Percentiles rank a stretch among this genome's conserved stretches.
These are phyloP conservation scores for Labia minor DNA, from an alignment of 2,888 invertebrate species.

Conservation along the genomic window DNA sequence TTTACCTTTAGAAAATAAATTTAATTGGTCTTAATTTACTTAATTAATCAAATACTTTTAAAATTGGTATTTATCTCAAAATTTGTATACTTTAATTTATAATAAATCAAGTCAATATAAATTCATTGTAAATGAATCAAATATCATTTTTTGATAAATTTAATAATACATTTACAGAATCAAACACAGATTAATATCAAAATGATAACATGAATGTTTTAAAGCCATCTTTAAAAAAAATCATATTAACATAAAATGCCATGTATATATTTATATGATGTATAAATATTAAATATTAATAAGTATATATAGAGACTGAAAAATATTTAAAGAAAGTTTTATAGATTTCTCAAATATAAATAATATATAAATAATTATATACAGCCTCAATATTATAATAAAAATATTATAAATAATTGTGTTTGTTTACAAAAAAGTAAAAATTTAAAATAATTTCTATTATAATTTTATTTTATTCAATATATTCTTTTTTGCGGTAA, in stretches of 20 bases:
- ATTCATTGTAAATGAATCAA: not conserved
- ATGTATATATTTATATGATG: not conserved
- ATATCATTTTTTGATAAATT: not conserved
- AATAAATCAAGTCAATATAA: not conserved
- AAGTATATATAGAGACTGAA: constrained; percentile 3
- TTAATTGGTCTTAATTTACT: too few species aligned
- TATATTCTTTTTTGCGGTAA: not conserved
- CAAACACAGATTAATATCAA: not conserved
- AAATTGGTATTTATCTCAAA: not conserved
- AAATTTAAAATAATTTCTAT: not conserved
- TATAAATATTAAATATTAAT: not conserved
- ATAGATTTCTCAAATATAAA: constrained; percentile 5
- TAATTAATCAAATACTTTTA: too few species aligned
- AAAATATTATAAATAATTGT: not conserved
- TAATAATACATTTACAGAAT: not conserved
- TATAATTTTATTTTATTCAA: not conserved
- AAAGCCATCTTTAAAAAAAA: not conserved
- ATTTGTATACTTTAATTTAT: not conserved
- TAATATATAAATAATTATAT: constrained; percentile 4
- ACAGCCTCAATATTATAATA: not conserved
- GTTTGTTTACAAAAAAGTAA: not conserved
- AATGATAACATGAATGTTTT: not conserved
- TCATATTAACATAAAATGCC: not conserved
- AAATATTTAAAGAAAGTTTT: not conserved
- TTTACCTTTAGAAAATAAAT: too few species aligned